Evolutionary conservation across 1,140 invertebrate species (phyloP).

Genomic region (Meloidogyne floridensis): DNA sequence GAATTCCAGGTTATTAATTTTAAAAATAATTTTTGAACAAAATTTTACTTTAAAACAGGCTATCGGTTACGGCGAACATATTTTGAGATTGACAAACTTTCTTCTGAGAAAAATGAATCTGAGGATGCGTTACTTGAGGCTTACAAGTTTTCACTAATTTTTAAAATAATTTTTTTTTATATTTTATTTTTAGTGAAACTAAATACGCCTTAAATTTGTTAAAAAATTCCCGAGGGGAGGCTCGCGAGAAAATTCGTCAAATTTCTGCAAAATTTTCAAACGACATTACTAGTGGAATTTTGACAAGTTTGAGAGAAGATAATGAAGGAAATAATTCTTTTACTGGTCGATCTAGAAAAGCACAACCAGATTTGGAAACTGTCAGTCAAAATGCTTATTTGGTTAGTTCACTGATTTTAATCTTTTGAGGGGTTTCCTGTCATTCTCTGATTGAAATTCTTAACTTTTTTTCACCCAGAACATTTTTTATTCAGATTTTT

Average conservation of each 20-base stretch:
- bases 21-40: conserved; percentile 6
- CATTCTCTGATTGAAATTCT: too few species aligned
- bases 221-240: conserved; percentile 52
- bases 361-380: conserved; percentile 12
- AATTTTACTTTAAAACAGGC: conserved; percentile 34
- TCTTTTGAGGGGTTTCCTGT: too few species aligned
- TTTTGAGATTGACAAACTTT: conserved; percentile 94
- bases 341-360: not conserved
- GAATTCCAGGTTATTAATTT: conserved; percentile 47
- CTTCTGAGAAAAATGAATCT: conserved; percentile 91
- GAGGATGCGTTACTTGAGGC: conserved; percentile 93
- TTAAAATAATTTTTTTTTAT: not conserved
- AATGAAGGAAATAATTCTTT: not conserved
- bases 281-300: conserved; percentile 26
- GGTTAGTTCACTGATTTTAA: conserved; percentile 8
- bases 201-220: conserved; percentile 57
- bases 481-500: not conserved
- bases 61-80: conserved; percentile 80
- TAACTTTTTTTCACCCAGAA: too few species aligned
- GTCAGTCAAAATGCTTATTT: conserved; percentile 38
- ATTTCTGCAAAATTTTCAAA: conserved; percentile 55
- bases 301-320: not conserved
- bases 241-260: conserved; percentile 50
- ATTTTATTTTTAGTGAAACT: conserved; percentile 51
- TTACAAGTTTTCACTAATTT: conserved; percentile 75